Conservation (phyloP, 2,113 vertebrate species). For the Tetraodon nigroviridis region DNA sequence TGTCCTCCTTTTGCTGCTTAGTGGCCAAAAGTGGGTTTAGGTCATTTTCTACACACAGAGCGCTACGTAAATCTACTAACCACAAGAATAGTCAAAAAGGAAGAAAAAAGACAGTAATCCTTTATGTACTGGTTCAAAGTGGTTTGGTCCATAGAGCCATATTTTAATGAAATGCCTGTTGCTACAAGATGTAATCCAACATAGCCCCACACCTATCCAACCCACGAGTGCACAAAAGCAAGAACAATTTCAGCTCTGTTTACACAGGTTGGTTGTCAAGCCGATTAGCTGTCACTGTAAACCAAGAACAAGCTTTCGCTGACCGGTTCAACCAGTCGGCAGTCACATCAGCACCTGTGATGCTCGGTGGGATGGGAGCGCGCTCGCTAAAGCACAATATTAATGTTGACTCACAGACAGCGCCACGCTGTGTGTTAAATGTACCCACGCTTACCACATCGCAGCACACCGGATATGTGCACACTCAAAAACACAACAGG, state of each 20-base stretch:
- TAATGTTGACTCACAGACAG: too few species aligned
- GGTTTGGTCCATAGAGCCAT: not conserved
- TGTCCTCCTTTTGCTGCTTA: not conserved
- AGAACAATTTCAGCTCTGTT: slow-evolving; percentile 39
- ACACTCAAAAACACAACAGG: slow-evolving; percentile 38
- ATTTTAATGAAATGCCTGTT: not conserved
- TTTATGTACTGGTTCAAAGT: not conserved
- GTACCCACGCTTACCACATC: slow-evolving; percentile 2
- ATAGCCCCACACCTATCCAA: too few species aligned
- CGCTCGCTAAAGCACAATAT: too few species aligned
- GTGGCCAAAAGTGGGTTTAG: slow-evolving; percentile 17
- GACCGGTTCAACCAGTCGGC: too few species aligned
- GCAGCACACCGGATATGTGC: not conserved
- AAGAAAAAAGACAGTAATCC: not conserved
- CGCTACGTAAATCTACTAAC: not conserved
- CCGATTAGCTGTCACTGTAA: too few species aligned
- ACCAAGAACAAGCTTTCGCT: too few species aligned
- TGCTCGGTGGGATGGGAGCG: too few species aligned
- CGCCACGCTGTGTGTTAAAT: too few species aligned
- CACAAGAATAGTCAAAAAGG: not conserved
- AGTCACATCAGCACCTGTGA: too few species aligned
- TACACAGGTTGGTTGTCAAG: slow-evolving; percentile 22
- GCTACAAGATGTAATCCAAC: too few species aligned
- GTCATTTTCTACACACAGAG: not conserved
- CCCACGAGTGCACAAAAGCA: not conserved